Evolutionary conservation across 2,113 vertebrate species (phyloP).

Genomic region (Lasiurus borealis): DNA sequence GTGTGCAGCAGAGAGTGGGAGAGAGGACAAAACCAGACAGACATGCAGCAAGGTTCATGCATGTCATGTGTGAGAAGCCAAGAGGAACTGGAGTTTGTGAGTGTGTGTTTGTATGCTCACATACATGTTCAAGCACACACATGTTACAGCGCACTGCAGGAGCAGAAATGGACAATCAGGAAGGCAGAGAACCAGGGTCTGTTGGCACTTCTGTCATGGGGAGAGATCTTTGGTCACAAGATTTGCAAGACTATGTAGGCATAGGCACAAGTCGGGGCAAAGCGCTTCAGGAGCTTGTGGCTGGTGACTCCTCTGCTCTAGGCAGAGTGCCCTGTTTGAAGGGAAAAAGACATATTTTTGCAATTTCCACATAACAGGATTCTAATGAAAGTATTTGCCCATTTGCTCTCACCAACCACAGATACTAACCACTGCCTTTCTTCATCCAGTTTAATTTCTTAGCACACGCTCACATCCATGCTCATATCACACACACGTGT

Average conservation of each 20-base stretch:
- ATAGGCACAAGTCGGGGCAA: no score
- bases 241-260: background rate
- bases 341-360: background rate
- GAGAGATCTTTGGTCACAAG: background rate
- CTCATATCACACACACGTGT: background rate
- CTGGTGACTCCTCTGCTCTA: background rate
- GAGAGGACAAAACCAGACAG: background rate
- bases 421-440: background rate
- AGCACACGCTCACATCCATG: background rate
- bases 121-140: background rate
- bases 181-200: background rate
- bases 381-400: background rate
- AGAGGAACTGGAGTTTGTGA: background rate
- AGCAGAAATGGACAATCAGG: constrained; percentile 4
- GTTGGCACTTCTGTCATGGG: background rate
- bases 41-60: background rate
- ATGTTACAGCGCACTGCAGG: background rate
- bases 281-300: background rate
- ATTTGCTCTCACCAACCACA: background rate
- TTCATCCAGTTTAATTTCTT: background rate
- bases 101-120: background rate
- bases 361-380: background rate
- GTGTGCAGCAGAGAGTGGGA: background rate
- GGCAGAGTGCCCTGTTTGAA: background rate
- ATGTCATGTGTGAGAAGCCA: background rate